Percentiles rank a stretch among this genome's conserved stretches.
phyloP scores from a whole-genome alignment of 2,113 vertebrate genomes.

The Agapornis roseicollis region DNA sequence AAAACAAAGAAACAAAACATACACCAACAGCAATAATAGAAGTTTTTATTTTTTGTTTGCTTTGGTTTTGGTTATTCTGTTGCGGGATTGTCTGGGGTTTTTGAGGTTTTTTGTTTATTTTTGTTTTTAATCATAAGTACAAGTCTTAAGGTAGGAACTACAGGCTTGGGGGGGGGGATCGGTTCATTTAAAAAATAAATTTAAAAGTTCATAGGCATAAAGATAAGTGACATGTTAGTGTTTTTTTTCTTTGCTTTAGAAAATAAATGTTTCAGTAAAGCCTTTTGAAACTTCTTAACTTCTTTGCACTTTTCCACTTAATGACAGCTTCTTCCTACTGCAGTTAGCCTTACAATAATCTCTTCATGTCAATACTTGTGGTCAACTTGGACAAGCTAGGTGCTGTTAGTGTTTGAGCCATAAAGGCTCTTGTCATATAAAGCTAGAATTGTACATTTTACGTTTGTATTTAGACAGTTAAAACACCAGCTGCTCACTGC shows the following conservation, averaged over 20 bases:
- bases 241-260: background rate
- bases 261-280: background rate
- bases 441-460: constrained; percentile 10
- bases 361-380: background rate
- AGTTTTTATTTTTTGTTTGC: background rate
- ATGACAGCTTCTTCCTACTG: background rate
- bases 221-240: background rate
- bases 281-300: background rate
- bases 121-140: background rate
- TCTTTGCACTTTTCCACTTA: background rate
- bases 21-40: background rate
- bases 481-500: constrained; percentile 38
- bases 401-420: background rate
- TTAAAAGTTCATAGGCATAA: background rate
- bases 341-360: background rate
- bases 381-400: background rate
- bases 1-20: background rate
- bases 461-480: constrained; percentile 43
- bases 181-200: background rate
- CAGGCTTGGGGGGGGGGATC: accelerated
- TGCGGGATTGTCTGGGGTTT: background rate
- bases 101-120: background rate
- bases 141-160: background rate
- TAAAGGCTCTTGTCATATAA: constrained; percentile 2
- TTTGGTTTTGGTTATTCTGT: background rate